phyloP scores from a whole-genome alignment of 2,797 vertebrate genomes.

The Mormyrus hasselquistii region DNA sequence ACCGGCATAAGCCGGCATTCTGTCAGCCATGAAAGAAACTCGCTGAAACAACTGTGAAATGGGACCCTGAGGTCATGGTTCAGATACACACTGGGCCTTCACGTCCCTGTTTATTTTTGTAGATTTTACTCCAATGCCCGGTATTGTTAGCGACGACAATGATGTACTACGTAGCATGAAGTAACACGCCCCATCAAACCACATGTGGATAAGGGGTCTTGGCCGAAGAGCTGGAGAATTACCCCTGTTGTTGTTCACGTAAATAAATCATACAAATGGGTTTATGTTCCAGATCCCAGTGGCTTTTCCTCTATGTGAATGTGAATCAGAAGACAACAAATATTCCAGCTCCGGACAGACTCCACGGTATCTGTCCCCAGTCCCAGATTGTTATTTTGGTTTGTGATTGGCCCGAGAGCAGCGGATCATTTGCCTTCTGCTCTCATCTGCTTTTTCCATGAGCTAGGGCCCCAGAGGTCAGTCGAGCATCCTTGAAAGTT shows the following conservation, averaged over 20 bases:
- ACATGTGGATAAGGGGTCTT: not conserved
- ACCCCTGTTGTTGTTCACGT: not conserved
- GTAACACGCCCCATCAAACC: not conserved
- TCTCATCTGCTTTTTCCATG: not conserved
- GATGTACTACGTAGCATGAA: not conserved
- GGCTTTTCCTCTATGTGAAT: not conserved
- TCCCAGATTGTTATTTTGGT: not conserved
- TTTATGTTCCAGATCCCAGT: not conserved
- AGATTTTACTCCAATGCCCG: not conserved
- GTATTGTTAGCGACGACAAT: not conserved
- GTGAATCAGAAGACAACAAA: not conserved
- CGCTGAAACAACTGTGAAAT: not conserved
- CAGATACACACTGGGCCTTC: not conserved
- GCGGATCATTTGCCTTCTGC: not conserved
- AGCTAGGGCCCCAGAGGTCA: not conserved
- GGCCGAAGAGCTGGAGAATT: not conserved
- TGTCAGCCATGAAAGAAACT: not conserved
- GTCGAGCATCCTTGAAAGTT: not conserved
- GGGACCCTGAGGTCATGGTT: not conserved
- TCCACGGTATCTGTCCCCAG: not conserved
- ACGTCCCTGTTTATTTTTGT: not conserved
- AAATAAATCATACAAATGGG: conserved; percentile 1
- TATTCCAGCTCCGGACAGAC: not conserved
- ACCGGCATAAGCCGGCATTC: not conserved
- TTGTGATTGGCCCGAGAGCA: not conserved